A percentile compares a stretch with the other conserved stretches of the same genome.
Conservation (phyloP, 2,888 invertebrate genomes). For the Melangyna quadrimaculata region DNA sequence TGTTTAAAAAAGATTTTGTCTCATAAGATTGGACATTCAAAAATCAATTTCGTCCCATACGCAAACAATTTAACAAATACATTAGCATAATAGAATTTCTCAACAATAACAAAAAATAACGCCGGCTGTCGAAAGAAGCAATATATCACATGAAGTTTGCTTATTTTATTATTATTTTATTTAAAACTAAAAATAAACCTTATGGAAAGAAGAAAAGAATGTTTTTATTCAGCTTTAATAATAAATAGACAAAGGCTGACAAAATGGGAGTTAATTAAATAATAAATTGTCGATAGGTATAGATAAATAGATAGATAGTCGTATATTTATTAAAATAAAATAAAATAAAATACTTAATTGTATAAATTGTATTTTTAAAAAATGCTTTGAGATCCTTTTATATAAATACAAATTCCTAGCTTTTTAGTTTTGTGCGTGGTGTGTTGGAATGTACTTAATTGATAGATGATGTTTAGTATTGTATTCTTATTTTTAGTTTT, state of each 20-base stretch:
- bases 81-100: slow-evolving; percentile 22
- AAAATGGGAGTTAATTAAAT: not conserved
- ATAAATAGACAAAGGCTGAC: not conserved
- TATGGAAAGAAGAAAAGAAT: slow-evolving; percentile 30
- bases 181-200: slow-evolving; percentile 1
- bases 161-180: slow-evolving; percentile 7
- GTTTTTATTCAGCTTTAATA: not conserved
- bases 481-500: not conserved
- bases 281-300: not conserved
- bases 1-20: slow-evolving; percentile 16
- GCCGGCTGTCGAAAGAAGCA: slow-evolving; percentile 22
- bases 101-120: not conserved
- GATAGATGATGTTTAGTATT: not conserved
- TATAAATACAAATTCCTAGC: not conserved
- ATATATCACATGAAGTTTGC: slow-evolving; percentile 25
- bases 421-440: not conserved
- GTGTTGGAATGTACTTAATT: not conserved
- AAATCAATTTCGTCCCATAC: slow-evolving; percentile 10
- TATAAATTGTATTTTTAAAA: no score
- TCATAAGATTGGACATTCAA: slow-evolving; percentile 10
- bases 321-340: not conserved
- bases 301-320: not conserved
- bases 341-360: not conserved
- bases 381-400: not conserved
- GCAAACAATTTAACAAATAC: slow-evolving; percentile 3